Base-by-base conservation (phyloP, 2,888 invertebrate species). In the Microplitis deprimator region DNA sequence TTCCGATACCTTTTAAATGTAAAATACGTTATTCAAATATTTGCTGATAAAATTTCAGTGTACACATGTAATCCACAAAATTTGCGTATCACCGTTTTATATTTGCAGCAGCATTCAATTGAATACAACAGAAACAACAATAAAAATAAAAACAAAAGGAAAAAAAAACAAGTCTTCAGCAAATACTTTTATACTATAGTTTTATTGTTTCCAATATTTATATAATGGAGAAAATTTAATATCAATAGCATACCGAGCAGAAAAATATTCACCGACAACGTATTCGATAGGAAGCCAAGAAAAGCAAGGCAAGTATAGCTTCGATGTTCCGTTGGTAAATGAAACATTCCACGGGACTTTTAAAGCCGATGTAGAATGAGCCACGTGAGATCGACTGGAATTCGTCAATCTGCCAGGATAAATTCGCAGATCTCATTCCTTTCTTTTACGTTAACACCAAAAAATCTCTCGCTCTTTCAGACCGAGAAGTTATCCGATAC, bases 401-500 rank as follows among this genome's bases (percentile, higher is more conserved):
- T 77, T 70, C 67, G 71, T 77, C 74, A 77, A 77, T 77, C 62
- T 74, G 60, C 39, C 64, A 10, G 10, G 50, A 50, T 50, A 8
- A 50, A 8, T 13, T 50, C 50, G 40, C 41, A 29, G 61, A 71
- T 71, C 59, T 50, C 38, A 70, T 69, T 17, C 50, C 64, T 64
- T 67, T 50, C n/a, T n/a, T 39, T 16, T 64, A 16, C 17, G 68
- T 62, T 41, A 40, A 68, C 67, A 64, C 64, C 71, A 73, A 77
- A 77, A 77, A 75, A 79, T 79, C 77, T 77, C 10, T 13, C 4
- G 50, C 50, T 50, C 7, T 50, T 50, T 4, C 50, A 50, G 50
- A 13, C 5, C 50, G 50, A 13, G 50, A 13, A 13, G 50, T 50
- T 50, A 50, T 50, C 50, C 50, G 4, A 29, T 29, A 3, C 29